Conservation (phyloP, 2,888 invertebrate species). For the Aspidiotus rigidus region DNA sequence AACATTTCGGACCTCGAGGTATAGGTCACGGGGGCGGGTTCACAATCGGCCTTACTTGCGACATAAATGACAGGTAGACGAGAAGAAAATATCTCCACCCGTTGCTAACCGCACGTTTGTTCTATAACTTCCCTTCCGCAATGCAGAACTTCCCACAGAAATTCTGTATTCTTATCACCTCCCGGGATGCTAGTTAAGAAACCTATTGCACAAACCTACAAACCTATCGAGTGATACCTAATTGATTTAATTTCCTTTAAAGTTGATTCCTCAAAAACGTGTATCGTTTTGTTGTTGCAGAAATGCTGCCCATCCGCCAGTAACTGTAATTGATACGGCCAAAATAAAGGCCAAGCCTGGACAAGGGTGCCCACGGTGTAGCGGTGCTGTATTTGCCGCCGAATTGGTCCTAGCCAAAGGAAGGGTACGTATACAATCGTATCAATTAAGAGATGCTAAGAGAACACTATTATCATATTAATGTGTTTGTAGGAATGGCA, state of each 20-base stretch:
- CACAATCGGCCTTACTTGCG: constrained; percentile 73
- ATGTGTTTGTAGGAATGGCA: constrained; percentile 61
- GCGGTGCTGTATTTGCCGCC: constrained; percentile 84
- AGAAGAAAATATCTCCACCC: neutral
- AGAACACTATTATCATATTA: neutral
- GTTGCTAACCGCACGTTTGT: no score
- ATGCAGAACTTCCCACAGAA: no score
- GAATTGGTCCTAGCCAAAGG: constrained; percentile 88
- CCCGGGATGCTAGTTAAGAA: neutral
- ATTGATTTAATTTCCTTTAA: neutral
- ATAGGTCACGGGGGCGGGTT: constrained; percentile 85
- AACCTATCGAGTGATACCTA: neutral
- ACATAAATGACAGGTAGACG: constrained; percentile 55
- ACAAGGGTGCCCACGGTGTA: constrained; percentile 81
- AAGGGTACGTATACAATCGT: constrained; percentile 43
- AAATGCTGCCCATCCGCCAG: no score
- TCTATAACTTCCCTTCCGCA: neutral
- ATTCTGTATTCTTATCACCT: neutral
- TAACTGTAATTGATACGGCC: constrained; percentile 57
- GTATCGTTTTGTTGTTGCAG: neutral
- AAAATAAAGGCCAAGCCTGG: constrained; percentile 71
- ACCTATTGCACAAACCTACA: neutral
- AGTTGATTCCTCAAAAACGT: neutral
- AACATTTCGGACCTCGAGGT: constrained; percentile 88
- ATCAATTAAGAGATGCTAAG: neutral